Base-by-base conservation (phyloP, 2,113 vertebrate genomes). In the Rallus limicola region DNA sequence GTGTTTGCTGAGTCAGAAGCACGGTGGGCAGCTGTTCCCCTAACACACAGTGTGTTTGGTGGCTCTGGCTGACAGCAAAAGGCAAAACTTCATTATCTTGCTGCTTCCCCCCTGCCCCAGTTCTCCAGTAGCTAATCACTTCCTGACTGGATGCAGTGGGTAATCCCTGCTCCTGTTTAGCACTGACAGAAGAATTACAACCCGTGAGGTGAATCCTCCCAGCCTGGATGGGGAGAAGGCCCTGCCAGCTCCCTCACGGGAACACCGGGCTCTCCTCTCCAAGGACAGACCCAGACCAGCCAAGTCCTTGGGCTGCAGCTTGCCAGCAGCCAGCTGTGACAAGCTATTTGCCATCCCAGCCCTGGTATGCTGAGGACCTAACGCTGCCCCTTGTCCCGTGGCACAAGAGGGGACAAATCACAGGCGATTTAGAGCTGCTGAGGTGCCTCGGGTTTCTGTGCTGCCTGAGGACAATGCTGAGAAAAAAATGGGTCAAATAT, bases 351-450 rank as follows among this genome's bases (percentile, higher is more conserved):
- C 64, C 21, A 16, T 38, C 15, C 2, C 8, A 17, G 20, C 36
- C 17, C 14, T 0, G 2, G 24, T 24, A 18, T 28, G 42, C 62
- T 48, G 72, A 31, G 23, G 58, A 31, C 1, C 0, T 24, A 6
- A 4, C 1, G 1, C 74, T 50, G 67, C 58, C n/a, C 56, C 13
- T 40, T n/a, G 28, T 25, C 31, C 72, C 3, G 1, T 13, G n/a
- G 38, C 38, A 59, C 40, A 24, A 40, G 33, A 12, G 38, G 23
- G 26, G 16, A 23, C 24, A 31, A 72, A 16, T 17, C 42, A 7
- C 42, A 9, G 11, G 7, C 4, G 10, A 9, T 52, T 40, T 16
- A 13, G 38, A 74, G 28, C 72, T 33, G n/a, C 58, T 2, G 6
- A 31, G 42, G 28, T 33, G 19, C 59, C 44, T 34, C 1, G 0